These are phyloP conservation scores for Mirza zaza DNA, from an alignment of 2,113 vertebrate genomes.

Conservation along the genomic window DNA sequence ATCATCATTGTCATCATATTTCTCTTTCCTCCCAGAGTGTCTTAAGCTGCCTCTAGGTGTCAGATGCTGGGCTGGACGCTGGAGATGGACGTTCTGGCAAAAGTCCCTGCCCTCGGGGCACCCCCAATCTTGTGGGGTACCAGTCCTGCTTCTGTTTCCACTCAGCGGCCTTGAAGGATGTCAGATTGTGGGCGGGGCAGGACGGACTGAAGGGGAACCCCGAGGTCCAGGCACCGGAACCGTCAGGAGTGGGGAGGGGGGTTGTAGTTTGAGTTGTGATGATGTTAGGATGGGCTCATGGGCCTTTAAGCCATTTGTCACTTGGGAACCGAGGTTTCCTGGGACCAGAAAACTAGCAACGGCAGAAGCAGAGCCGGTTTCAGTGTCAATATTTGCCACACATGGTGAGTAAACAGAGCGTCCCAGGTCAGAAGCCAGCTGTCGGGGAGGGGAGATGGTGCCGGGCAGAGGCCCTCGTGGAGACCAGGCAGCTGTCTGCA, in stretches of 20 bases:
- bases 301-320: not conserved
- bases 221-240: not conserved
- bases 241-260: not conserved
- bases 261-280: not conserved
- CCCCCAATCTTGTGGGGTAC: not conserved
- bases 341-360: slow-evolving; percentile 54
- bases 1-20: rapidly evolving
- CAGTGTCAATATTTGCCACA: slow-evolving; percentile 53
- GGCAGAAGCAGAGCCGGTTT: not conserved
- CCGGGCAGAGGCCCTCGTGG: not conserved
- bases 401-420: not conserved
- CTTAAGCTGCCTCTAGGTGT: not conserved
- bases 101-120: not conserved
- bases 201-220: not conserved
- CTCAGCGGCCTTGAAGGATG: not conserved
- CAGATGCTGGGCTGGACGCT: not conserved
- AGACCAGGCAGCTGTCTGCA: not conserved
- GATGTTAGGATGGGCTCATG: not conserved
- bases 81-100: not conserved
- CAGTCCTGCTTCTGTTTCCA: not conserved
- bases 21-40: not conserved
- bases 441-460: not conserved
- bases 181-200: not conserved
- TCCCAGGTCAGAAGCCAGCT: not conserved
- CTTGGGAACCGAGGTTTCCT: slow-evolving; percentile 43